These are phyloP conservation scores for Ophraella communa DNA, from an alignment of 2,888 invertebrate genomes.

Conservation along the genomic window DNA sequence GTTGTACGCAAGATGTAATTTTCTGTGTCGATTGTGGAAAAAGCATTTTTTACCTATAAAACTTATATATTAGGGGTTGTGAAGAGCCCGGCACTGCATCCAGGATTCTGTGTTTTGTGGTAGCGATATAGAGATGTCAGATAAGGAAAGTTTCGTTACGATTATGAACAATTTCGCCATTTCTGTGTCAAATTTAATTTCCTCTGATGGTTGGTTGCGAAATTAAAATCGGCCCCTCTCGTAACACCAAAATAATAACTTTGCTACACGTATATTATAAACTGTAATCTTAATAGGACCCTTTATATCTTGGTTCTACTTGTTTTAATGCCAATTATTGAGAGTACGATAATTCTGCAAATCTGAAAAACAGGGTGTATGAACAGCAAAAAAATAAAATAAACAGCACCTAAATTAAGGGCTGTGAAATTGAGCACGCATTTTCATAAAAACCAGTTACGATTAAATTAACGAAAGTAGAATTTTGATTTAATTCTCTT, in stretches of 20 bases:
- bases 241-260: constrained; percentile 42
- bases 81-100: constrained; percentile 10
- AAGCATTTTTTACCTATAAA: too few relatives aligned
- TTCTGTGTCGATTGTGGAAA: too few relatives aligned
- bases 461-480: too few relatives aligned
- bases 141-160: constrained; percentile 38
- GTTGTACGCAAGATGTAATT: too few relatives aligned
- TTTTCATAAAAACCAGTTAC: too few relatives aligned
- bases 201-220: constrained; percentile 39
- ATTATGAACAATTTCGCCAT: constrained; percentile 38
- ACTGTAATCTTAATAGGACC: constrained; percentile 44
- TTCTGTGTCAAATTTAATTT: constrained; percentile 46
- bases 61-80: background rate
- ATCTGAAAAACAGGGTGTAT: background rate
- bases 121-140: constrained; percentile 31
- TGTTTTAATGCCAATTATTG: constrained; percentile 46
- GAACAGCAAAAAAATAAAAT: too few relatives aligned
- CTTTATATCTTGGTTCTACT: constrained; percentile 41
- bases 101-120: constrained; percentile 32
- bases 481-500: too few relatives aligned
- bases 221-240: constrained; percentile 43
- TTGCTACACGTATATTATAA: constrained; percentile 46
- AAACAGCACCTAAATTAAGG: too few relatives aligned
- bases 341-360: constrained; percentile 7
- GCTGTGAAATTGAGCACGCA: too few relatives aligned